Percentiles rank a stretch among this genome's conserved stretches.
Evolutionary conservation across 1,140 invertebrate species (phyloP).

Genomic region (Himalopsyche phryganea): DNA sequence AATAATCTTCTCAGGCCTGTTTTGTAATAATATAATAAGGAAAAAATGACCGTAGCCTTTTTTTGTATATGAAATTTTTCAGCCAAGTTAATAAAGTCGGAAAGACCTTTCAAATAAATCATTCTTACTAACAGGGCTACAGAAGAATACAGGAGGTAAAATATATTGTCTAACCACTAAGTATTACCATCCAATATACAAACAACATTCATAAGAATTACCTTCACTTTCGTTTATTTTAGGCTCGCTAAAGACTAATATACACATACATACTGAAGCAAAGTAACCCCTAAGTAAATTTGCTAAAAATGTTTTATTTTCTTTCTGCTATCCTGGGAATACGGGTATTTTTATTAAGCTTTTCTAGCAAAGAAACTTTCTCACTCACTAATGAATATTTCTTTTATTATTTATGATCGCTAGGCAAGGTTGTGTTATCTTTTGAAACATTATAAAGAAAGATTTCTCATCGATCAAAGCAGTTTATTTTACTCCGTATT

Average conservation of each 20-base stretch:
- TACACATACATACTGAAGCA: no score
- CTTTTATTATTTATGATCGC: constrained; percentile 6
- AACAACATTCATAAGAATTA: constrained; percentile 34
- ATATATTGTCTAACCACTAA: constrained; percentile 13
- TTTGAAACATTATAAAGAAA: no score
- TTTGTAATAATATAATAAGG: no score
- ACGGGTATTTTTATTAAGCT: constrained; percentile 26
- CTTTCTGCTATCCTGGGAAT: constrained; percentile 10
- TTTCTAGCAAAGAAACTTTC: constrained; percentile 25
- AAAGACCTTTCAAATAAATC: constrained; percentile 16
- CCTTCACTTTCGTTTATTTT: constrained; percentile 27
- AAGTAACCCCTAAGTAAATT: constrained; percentile 10
- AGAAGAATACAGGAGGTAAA: constrained; percentile 5
- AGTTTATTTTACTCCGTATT: no score
- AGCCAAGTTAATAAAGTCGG: constrained; percentile 23
- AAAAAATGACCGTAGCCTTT: no score
- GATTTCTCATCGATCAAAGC: no score
- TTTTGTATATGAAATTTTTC: not conserved
- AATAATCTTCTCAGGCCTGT: no score
- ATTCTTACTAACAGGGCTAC: constrained; percentile 19
- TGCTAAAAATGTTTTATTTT: constrained; percentile 29
- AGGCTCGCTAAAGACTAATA: not conserved
- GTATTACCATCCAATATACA: constrained; percentile 24
- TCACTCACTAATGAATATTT: constrained; percentile 32
- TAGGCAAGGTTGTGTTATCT: no score